These are phyloP conservation scores for Phrynocephalus guinanensis DNA, from an alignment of 2,797 vertebrate species.

Conservation along the genomic window DNA sequence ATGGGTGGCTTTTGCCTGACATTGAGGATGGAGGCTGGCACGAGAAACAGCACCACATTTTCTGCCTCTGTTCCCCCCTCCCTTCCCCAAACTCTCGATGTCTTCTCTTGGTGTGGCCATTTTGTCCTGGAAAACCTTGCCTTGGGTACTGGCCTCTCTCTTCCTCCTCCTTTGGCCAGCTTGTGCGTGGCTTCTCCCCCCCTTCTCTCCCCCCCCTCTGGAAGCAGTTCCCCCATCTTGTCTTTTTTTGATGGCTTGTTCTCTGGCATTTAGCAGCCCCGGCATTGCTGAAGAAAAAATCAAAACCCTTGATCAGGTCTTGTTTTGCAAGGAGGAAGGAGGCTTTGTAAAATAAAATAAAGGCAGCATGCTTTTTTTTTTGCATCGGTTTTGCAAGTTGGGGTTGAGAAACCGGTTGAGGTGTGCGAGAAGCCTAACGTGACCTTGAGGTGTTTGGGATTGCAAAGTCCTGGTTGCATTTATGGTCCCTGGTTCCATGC, in stretches of 20 bases:
- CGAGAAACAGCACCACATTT: slow-evolving; percentile 26
- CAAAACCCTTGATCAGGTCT: too few relatives aligned
- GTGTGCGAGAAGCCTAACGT: not conserved
- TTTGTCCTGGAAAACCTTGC: slow-evolving; percentile 72
- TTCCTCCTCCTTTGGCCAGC: not conserved
- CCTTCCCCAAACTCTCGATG: not conserved
- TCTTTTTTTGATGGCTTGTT: too few relatives aligned
- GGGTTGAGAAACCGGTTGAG: not conserved
- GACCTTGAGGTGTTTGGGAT: slow-evolving; percentile 41
- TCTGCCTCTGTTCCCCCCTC: not conserved
- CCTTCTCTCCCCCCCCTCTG: not conserved
- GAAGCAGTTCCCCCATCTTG: too few relatives aligned
- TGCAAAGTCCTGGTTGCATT: too few relatives aligned
- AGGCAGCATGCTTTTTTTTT: too few relatives aligned
- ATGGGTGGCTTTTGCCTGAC: not conserved
- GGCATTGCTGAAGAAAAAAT: too few relatives aligned
- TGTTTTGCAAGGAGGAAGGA: too few relatives aligned
- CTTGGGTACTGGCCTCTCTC: not conserved
- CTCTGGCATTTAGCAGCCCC: too few relatives aligned
- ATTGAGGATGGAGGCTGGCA: not conserved
- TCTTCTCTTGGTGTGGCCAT: slow-evolving; percentile 68
- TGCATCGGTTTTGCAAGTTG: too few relatives aligned
- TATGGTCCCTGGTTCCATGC: too few relatives aligned
- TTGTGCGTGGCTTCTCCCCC: not conserved
- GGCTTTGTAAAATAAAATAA: too few relatives aligned